Percentiles rank a stretch among this genome's conserved stretches.
phyloP scores from a whole-genome alignment of 1,140 invertebrate species.

The Vanessa atalanta region DNA sequence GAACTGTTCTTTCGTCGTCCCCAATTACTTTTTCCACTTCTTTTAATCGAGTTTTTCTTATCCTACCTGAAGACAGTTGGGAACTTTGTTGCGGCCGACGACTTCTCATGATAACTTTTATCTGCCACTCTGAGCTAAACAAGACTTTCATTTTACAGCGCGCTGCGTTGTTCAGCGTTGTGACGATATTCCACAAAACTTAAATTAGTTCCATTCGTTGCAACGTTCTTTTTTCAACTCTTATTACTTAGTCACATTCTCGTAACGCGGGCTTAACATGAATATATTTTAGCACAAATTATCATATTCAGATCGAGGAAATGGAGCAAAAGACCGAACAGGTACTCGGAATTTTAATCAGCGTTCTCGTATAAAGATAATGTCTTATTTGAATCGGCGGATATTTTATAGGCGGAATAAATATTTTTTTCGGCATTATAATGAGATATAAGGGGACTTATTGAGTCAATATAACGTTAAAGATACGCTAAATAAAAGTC shows the following conservation, averaged over 20 bases:
- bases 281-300: constrained; percentile 31
- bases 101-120: constrained; percentile 23
- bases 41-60: constrained; percentile 20
- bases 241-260: constrained; percentile 28
- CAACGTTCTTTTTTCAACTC: not conserved
- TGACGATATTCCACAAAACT: constrained; percentile 12
- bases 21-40: constrained; percentile 19
- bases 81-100: constrained; percentile 28
- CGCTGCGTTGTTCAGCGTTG: constrained; percentile 11
- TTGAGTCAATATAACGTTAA: not conserved
- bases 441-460: not conserved
- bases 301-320: constrained; percentile 35
- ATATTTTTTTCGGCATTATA: not conserved
- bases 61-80: constrained; percentile 20
- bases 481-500: not conserved
- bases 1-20: constrained; percentile 17
- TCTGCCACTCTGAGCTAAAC: constrained; percentile 6
- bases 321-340: constrained; percentile 29
- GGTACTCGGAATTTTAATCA: constrained; percentile 33
- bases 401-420: not conserved
- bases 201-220: constrained; percentile 11
- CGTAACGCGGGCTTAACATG: constrained; percentile 16
- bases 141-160: constrained; percentile 11
- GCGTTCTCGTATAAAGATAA: constrained; percentile 16
- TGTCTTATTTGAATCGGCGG: constrained; percentile 2